Conservation (phyloP, 2,113 vertebrate genomes). For the Lepisosteus oculatus region DNA sequence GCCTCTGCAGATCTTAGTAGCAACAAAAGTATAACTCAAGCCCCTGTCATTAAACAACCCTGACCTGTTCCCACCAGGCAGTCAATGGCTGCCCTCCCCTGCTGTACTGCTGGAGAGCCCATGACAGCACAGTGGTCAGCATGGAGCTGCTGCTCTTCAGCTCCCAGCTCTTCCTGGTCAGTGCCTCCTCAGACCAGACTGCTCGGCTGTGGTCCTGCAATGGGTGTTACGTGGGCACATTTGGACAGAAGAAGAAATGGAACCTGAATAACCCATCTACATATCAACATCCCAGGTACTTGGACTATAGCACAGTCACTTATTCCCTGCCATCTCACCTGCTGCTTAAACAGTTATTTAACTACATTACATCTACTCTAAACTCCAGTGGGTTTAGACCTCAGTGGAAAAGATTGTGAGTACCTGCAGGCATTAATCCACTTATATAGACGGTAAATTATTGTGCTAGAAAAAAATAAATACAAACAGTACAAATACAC, state of each 20-base stretch:
- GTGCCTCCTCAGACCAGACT: slow-evolving; percentile 39
- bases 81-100: slow-evolving; percentile 31
- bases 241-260: slow-evolving; percentile 48
- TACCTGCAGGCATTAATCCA: too few relatives aligned
- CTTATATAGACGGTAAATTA: too few relatives aligned
- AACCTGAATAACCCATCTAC: slow-evolving; percentile 34
- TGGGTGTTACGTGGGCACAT: slow-evolving; percentile 38
- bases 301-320: too few relatives aligned
- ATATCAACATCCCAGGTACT: slow-evolving; percentile 34
- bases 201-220: slow-evolving; percentile 47
- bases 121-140: slow-evolving; percentile 27
- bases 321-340: too few relatives aligned
- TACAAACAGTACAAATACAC: too few relatives aligned
- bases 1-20: too few relatives aligned
- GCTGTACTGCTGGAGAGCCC: slow-evolving; percentile 44
- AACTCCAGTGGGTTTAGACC: too few relatives aligned
- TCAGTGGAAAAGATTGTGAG: too few relatives aligned
- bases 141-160: slow-evolving; percentile 38
- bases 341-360: too few relatives aligned
- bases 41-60: neutral
- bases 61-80: slow-evolving; percentile 15
- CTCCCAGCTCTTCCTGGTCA: slow-evolving; percentile 34
- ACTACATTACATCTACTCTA: too few relatives aligned
- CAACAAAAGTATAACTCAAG: too few relatives aligned
- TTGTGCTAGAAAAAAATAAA: too few relatives aligned